phyloP scores from a whole-genome alignment of 2,888 invertebrate species.

The Acanthopleura granulata region DNA sequence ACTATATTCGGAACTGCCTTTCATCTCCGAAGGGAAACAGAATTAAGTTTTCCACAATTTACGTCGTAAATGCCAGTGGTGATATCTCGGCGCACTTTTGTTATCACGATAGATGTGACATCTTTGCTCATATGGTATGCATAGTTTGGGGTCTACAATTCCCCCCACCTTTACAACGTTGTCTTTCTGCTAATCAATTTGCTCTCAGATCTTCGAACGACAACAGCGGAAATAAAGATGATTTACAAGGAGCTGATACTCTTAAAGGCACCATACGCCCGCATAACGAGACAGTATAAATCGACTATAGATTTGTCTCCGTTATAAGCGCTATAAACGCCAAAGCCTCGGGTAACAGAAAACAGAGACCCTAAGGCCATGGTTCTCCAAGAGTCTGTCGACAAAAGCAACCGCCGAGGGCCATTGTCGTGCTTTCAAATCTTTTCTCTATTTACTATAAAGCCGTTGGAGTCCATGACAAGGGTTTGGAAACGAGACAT shows the following conservation, averaged over 20 bases:
- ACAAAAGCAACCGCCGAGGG: no score
- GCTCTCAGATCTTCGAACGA: neutral
- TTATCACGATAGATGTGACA: neutral
- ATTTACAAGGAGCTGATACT: neutral
- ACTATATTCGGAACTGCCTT: neutral
- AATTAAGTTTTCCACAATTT: conserved; percentile 1
- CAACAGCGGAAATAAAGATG: neutral
- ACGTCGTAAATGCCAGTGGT: neutral
- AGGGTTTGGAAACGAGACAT: no score
- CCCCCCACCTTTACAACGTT: no score
- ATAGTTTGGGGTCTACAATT: neutral
- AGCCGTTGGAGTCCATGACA: no score
- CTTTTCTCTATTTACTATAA: no score
- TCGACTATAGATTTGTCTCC: neutral
- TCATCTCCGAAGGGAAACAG: neutral
- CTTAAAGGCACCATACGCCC: neutral
- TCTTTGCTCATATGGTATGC: conserved; percentile 4
- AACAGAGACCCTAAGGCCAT: no score
- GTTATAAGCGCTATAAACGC: neutral
- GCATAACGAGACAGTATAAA: neutral
- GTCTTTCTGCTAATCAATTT: neutral
- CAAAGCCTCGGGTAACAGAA: no score
- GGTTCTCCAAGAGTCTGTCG: no score
- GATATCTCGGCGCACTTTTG: neutral
- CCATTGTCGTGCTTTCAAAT: no score